A percentile compares a stretch with the other conserved stretches of the same genome.
Conservation (phyloP, 1,140 invertebrate species). For the Ceratitis capitata region DNA sequence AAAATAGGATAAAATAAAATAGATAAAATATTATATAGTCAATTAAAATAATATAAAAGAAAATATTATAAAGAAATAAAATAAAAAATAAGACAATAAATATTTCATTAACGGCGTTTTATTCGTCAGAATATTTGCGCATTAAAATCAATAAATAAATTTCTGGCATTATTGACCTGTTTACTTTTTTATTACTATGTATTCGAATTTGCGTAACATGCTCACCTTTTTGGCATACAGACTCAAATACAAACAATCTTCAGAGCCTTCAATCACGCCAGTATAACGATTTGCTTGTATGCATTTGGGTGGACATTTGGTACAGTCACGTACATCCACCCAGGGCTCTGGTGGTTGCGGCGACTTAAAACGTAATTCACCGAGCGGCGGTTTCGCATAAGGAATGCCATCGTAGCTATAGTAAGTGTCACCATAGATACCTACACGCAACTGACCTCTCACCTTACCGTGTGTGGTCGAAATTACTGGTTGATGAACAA, state of each 20-base stretch:
- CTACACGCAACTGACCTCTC: constrained; percentile 45
- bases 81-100: too few relatives aligned
- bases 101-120: too few relatives aligned
- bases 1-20: too few relatives aligned
- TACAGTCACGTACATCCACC: constrained; percentile 51
- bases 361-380: constrained; percentile 71
- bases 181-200: too few relatives aligned
- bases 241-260: constrained; percentile 67
- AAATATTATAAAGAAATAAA: too few relatives aligned
- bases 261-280: constrained; percentile 57
- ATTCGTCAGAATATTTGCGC: too few relatives aligned
- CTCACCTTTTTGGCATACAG: constrained; percentile 63
- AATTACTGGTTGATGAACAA: constrained; percentile 42
- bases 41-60: too few relatives aligned
- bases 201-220: too few relatives aligned
- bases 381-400: constrained; percentile 71
- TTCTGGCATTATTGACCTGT: too few relatives aligned
- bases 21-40: too few relatives aligned
- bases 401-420: constrained; percentile 60
- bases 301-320: constrained; percentile 45
- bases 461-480: constrained; percentile 52
- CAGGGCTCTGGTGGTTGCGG: constrained; percentile 48
- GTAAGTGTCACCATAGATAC: constrained; percentile 51
- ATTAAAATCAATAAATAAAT: too few relatives aligned
- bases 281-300: constrained; percentile 47